Percentiles rank a stretch among this genome's conserved stretches.
These are phyloP conservation scores for Tupiocoris notatus DNA, from an alignment of 2,888 invertebrate species.

Conservation along the genomic window DNA sequence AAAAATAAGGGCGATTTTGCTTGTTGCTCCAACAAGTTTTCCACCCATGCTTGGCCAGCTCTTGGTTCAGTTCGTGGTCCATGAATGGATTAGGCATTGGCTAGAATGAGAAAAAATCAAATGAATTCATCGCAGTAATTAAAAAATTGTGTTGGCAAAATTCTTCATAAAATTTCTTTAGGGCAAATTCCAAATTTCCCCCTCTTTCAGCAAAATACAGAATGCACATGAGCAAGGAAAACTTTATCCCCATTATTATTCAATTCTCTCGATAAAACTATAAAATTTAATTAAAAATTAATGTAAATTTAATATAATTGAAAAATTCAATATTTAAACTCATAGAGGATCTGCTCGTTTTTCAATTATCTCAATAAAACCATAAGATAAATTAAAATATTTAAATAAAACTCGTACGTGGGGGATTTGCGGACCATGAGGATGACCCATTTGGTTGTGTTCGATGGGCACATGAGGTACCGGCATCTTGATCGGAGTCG, in stretches of 20 bases:
- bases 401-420: conserved; percentile 24
- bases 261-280: no score
- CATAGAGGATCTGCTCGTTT: no score
- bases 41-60: conserved; percentile 86
- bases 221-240: no score
- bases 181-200: no score
- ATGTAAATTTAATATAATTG: no score
- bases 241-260: no score
- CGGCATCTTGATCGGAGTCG: conserved; percentile 56
- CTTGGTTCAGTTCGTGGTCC: conserved; percentile 62
- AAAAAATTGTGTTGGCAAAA: no score
- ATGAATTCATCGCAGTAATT: no score
- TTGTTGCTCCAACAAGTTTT: conserved; percentile 95
- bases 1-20: conserved; percentile 92
- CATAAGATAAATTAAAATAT: background rate
- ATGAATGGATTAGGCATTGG: conserved; percentile 52
- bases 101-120: conserved; percentile 48
- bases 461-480: conserved; percentile 42
- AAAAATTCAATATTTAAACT: no score
- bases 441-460: conserved; percentile 41
- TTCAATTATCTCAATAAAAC: background rate
- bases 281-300: no score
- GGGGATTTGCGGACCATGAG: conserved; percentile 45
- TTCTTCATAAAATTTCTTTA: no score
- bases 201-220: no score